A percentile compares a stretch with the other conserved stretches of the same genome.
phyloP scores from a whole-genome alignment of 92 coral and sea anemone genomes.

The Epizoanthus fatuus region DNA sequence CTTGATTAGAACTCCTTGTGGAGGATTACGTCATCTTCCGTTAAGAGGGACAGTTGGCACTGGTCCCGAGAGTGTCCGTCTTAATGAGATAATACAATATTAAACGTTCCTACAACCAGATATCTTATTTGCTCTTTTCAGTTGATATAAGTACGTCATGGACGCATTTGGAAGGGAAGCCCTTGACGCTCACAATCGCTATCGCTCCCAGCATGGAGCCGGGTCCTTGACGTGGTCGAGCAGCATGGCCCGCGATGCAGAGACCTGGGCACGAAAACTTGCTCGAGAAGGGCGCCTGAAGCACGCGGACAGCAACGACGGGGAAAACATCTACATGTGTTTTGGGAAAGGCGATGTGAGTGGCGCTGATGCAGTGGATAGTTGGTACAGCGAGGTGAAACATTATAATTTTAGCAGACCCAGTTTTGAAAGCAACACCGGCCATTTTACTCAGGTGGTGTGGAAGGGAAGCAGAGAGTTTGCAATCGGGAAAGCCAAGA shows the following conservation, averaged over 20 bases:
- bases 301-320: constrained; percentile 87
- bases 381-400: constrained; percentile 91
- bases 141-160: constrained; percentile 8
- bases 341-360: constrained; percentile 73
- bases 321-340: constrained; percentile 87
- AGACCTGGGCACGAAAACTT: constrained; percentile 93
- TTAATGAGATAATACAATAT: no score
- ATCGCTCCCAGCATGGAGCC: constrained; percentile 87
- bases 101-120: no score
- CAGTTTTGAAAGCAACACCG: constrained; percentile 85
- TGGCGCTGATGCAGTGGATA: constrained; percentile 84
- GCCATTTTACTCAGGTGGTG: constrained; percentile 96
- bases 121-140: not conserved
- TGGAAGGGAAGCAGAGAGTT: constrained; percentile 85
- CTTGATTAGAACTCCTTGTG: no score
- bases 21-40: no score
- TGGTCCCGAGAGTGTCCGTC: no score
- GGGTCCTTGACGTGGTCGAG: constrained; percentile 91
- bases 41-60: no score
- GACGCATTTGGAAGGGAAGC: constrained; percentile 82
- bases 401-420: constrained; percentile 73
- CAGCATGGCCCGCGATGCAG: constrained; percentile 93
- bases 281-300: constrained; percentile 84
- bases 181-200: constrained; percentile 88
- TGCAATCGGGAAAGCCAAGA: constrained; percentile 91